These are phyloP conservation scores for Brevipalpus yothersi DNA, from an alignment of 1,140 invertebrate genomes.

Conservation along the genomic window DNA sequence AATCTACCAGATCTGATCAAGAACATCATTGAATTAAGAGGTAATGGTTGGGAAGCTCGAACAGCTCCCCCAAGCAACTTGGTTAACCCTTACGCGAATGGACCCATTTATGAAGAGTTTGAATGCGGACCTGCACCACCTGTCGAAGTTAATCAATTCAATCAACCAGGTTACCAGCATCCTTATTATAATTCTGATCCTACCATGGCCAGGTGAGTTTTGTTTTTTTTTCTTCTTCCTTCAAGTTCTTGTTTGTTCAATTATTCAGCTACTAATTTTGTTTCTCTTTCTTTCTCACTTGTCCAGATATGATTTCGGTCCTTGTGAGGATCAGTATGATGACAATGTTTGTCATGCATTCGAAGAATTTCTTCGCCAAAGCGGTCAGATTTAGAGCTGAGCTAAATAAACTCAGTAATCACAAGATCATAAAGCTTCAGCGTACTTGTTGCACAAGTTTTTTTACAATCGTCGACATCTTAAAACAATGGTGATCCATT, in stretches of 20 bases:
- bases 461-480: too few species aligned
- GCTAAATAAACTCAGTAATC: background rate
- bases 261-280: background rate
- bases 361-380: conserved; percentile 3
- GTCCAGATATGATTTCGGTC: conserved; percentile 6
- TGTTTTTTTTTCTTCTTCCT: too few species aligned
- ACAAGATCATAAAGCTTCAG: too few species aligned
- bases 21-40: background rate
- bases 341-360: conserved; percentile 5
- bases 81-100: background rate
- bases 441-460: too few species aligned
- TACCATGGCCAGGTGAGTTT: background rate
- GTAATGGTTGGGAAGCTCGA: background rate
- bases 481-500: too few species aligned
- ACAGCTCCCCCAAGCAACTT: background rate
- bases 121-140: background rate
- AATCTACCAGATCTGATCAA: background rate
- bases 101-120: background rate
- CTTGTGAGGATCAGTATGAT: conserved; percentile 4
- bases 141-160: background rate
- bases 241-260: background rate
- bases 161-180: background rate
- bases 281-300: background rate
- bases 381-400: conserved; percentile 1
- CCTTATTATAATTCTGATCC: background rate